These are phyloP conservation scores for Calephelis nemesis DNA, from an alignment of 1,140 invertebrate species.

Conservation along the genomic window DNA sequence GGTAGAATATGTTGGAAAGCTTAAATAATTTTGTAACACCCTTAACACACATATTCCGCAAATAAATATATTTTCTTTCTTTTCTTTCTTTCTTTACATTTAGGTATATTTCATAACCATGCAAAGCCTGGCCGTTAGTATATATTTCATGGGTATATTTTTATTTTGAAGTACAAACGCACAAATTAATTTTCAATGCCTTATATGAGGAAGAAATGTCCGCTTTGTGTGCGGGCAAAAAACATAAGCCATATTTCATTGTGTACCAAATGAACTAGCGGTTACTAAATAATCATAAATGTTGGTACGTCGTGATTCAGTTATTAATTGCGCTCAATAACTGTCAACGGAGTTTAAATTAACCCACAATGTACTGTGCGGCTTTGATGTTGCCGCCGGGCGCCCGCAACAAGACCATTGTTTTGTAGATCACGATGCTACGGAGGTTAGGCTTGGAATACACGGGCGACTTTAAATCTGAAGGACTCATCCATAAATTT, in stretches of 20 bases:
- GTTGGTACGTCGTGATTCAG: constrained; percentile 16
- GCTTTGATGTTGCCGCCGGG: constrained; percentile 24
- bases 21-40: too few species aligned
- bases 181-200: too few species aligned
- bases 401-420: constrained; percentile 22
- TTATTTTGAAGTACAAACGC: too few species aligned
- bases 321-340: constrained; percentile 25
- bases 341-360: constrained; percentile 23
- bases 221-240: constrained; percentile 2
- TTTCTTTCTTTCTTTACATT: too few species aligned
- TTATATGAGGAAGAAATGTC: not conserved
- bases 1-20: too few species aligned
- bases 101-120: too few species aligned
- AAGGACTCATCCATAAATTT: too few species aligned
- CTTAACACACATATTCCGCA: too few species aligned
- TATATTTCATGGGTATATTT: too few species aligned
- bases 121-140: too few species aligned
- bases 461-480: too few species aligned
- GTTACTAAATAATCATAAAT: constrained; percentile 16
- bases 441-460: not conserved
- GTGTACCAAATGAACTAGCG: constrained; percentile 11
- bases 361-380: constrained; percentile 10
- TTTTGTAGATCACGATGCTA: constrained; percentile 16
- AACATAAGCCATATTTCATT: constrained; percentile 2
- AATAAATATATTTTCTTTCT: too few species aligned